Base-by-base conservation (phyloP, 2,888 invertebrate species). In the Epinotia brunnichana region DNA sequence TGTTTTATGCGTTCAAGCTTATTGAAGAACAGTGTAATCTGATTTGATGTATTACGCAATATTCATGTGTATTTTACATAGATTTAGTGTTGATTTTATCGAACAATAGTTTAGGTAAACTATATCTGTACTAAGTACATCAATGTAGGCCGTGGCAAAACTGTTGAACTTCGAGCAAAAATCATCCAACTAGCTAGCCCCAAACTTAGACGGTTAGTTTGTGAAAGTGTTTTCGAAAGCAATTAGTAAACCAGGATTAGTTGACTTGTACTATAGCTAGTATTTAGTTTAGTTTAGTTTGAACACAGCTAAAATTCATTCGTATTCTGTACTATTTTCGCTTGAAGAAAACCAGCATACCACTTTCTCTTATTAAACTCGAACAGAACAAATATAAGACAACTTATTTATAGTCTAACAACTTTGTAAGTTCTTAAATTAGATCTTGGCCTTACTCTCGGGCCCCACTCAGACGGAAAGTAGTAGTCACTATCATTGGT, bases 91-190 rank as follows among this genome's bases (percentile, higher is more conserved):
- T 5, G 15, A 19, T 24, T 56, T 24, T 54, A 24, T 4, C 24
- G 13, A n/a, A 56, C 15, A 56, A 29, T 56, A 56, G n/a, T 56
- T 56, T 19, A 29, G 29, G 5, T 56, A 19, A 3, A 35, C 48
- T 57, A 57, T 57, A 29, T 29, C 24, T 29, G 29, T 57, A 29
- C 39, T 19, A n/a, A n/a, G n/a, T n/a, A 4, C 39, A 39, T 13
- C 60, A 13, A 10, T 29, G 9, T 17, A 64, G 51, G 53, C 29
- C 64, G 53, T 17, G 62, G 13, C 54, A 19, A 62, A 56, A 56
- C 62, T 24, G 54, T 56, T 44, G 24, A 70, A 70, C 62, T 70
- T 61, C 11, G 29, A 48, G 21, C 54, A 19, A 70, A 62, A 62
- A 62, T 56, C 56, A 70, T 62, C 54, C 29, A 15, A 48, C 19